phyloP scores from a whole-genome alignment of 2,113 vertebrate genomes.

The Ifrita kowaldi region DNA sequence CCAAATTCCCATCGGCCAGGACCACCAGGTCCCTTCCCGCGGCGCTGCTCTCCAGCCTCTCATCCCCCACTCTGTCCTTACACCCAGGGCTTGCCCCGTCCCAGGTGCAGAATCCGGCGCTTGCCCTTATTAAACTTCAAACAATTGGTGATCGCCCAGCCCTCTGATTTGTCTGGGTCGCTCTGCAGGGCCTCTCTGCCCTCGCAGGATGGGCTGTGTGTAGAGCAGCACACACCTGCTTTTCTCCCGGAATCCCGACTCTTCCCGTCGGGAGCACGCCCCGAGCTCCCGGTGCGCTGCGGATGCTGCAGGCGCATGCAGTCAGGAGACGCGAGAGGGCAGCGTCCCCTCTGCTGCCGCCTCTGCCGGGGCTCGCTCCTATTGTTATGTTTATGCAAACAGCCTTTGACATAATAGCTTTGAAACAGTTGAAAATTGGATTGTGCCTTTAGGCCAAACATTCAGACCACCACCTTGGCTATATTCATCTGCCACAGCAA shows the following conservation, averaged over 20 bases:
- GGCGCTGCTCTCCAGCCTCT: not conserved
- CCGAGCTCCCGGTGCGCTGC: not conserved
- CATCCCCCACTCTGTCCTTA: rapidly evolving
- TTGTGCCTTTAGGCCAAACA: slow-evolving; percentile 84
- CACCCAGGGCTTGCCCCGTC: not conserved
- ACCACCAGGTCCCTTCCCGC: rapidly evolving
- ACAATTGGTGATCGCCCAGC: rapidly evolving
- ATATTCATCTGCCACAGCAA: slow-evolving; percentile 81
- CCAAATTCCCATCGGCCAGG: rapidly evolving
- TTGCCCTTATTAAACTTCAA: rapidly evolving
- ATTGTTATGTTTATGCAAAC: slow-evolving; percentile 82
- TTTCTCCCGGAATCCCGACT: rapidly evolving
- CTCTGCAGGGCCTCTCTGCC: not conserved
- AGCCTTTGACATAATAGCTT: slow-evolving; percentile 85
- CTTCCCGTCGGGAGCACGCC: rapidly evolving
- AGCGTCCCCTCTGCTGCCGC: slow-evolving; percentile 52
- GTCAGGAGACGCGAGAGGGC: slow-evolving; percentile 71
- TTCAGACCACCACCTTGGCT: slow-evolving; percentile 82
- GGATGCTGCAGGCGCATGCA: not conserved
- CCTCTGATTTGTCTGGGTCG: rapidly evolving
- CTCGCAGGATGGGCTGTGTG: not conserved
- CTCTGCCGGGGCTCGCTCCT: slow-evolving; percentile 14
- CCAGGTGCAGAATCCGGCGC: not conserved
- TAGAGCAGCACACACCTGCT: not conserved
- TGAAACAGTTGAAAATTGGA: slow-evolving; percentile 86